These are phyloP conservation scores for Luidia sarsii DNA, from an alignment of 53 echinoderm and acorn worm genomes.

Conservation along the genomic window DNA sequence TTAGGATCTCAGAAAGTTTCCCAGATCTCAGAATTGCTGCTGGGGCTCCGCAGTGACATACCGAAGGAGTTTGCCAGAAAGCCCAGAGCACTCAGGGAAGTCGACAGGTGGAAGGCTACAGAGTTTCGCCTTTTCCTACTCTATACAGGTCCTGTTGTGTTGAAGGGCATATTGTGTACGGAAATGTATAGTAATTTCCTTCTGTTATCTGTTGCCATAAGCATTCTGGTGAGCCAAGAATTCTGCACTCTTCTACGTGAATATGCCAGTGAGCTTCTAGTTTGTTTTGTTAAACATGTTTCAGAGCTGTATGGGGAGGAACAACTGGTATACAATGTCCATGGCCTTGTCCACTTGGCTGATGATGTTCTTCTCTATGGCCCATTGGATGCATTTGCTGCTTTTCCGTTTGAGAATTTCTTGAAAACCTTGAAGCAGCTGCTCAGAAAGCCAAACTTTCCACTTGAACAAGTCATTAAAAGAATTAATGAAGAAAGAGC, in stretches of 20 bases:
- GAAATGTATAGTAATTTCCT: conserved; percentile 46
- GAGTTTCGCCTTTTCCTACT: conserved; percentile 57
- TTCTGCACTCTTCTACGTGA: background rate
- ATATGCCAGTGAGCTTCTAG: conserved; percentile 36
- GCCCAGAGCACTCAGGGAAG: conserved; percentile 12
- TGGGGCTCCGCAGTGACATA: background rate
- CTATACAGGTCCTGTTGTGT: conserved; percentile 52
- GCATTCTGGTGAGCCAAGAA: conserved; percentile 18
- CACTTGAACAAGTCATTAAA: background rate
- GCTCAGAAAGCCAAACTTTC: conserved; percentile 22
- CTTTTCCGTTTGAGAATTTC: conserved; percentile 58
- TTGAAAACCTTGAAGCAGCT: conserved; percentile 24
- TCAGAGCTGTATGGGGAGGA: conserved; percentile 26
- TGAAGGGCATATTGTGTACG: conserved; percentile 21
- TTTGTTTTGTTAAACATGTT: conserved; percentile 30
- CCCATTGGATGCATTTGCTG: conserved; percentile 44
- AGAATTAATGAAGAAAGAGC: conserved; percentile 4
- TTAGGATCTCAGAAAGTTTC: conserved; percentile 9
- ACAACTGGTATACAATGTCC: conserved; percentile 31
- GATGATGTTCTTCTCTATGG: conserved; percentile 20
- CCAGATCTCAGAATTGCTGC: conserved; percentile 45
- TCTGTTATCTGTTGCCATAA: background rate
- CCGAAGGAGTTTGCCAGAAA: conserved; percentile 17
- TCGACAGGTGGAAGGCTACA: conserved; percentile 67
- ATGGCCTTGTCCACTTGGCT: conserved; percentile 28